Evolutionary conservation across 2,797 vertebrate species (phyloP).

Genomic region (Sphenodon punctatus): DNA sequence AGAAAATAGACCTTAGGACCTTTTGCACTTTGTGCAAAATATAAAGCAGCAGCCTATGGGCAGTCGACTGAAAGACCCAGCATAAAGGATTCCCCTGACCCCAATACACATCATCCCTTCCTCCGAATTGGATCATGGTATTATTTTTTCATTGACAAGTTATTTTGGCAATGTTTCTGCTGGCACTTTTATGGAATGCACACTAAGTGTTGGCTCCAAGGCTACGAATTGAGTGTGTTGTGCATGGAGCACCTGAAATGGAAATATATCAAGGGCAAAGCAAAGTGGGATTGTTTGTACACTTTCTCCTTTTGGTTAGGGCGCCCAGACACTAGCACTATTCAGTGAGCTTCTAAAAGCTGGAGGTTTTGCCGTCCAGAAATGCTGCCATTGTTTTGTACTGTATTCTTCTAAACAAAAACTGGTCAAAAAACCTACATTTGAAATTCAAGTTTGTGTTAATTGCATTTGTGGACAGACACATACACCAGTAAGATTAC

Average conservation of each 20-base stretch:
- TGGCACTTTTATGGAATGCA: neutral
- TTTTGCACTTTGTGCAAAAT: neutral
- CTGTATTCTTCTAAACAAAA: neutral
- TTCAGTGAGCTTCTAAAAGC: neutral
- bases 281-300: neutral
- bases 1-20: no score
- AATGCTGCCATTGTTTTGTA: no score
- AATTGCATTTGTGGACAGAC: accelerated
- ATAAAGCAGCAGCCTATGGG: neutral
- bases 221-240: neutral
- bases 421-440: neutral
- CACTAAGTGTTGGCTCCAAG: neutral
- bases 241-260: neutral
- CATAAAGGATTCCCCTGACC: neutral
- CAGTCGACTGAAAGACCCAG: neutral
- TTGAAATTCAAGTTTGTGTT: neutral
- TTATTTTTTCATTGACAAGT: neutral
- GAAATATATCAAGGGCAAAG: neutral
- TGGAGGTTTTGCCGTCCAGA: neutral
- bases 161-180: neutral
- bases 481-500: neutral
- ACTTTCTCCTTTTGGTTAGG: neutral
- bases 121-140: neutral
- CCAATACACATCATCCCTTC: neutral
- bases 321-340: neutral